Percentiles rank a stretch among this genome's conserved stretches.
phyloP scores from a whole-genome alignment of 2,113 vertebrate species.

The Hippocampus barbouri region DNA sequence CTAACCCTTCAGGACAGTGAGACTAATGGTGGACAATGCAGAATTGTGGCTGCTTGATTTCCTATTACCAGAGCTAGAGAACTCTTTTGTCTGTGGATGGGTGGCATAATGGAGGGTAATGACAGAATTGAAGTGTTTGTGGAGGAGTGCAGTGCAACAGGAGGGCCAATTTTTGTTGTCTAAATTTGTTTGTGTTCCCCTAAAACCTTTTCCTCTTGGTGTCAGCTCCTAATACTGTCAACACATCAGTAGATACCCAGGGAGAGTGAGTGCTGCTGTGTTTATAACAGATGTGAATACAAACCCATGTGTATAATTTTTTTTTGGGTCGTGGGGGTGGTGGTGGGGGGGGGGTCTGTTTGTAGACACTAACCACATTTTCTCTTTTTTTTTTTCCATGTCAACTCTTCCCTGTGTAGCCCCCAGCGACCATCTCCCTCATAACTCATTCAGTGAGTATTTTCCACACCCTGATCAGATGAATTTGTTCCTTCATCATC shows the following conservation, averaged over 20 bases:
- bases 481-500: constrained; percentile 69
- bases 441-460: constrained; percentile 48
- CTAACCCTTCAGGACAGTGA: constrained; percentile 10
- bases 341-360: not conserved
- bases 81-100: constrained; percentile 50
- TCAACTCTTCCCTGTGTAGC: constrained; percentile 21
- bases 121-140: constrained; percentile 56
- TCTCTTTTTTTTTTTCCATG: constrained; percentile 8
- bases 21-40: constrained; percentile 40
- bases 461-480: constrained; percentile 48
- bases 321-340: constrained; percentile 4
- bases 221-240: constrained; percentile 43
- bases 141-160: constrained; percentile 39
- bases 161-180: constrained; percentile 45
- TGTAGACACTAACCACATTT: constrained; percentile 31
- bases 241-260: constrained; percentile 22
- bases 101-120: constrained; percentile 57
- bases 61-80: constrained; percentile 43
- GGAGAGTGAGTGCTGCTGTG: constrained; percentile 1
- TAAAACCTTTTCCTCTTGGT: constrained; percentile 39
- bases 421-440: constrained; percentile 26
- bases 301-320: constrained; percentile 1
- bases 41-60: constrained; percentile 50
- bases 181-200: constrained; percentile 51
- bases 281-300: no score